A percentile compares a stretch with the other conserved stretches of the same genome.
phyloP scores from a whole-genome alignment of 2,888 invertebrate genomes.

The Ischnus inquisitorius region DNA sequence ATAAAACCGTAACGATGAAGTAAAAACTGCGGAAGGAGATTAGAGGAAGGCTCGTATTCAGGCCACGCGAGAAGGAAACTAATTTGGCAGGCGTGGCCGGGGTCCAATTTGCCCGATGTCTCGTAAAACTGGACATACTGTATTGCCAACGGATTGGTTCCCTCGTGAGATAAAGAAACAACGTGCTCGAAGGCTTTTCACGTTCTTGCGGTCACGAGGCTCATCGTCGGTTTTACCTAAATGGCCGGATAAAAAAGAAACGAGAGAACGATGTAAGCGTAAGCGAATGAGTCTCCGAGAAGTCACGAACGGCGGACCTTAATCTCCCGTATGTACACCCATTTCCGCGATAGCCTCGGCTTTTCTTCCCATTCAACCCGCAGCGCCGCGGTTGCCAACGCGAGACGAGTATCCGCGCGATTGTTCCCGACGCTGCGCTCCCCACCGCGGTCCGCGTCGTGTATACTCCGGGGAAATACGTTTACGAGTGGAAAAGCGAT shows the following conservation, averaged over 20 bases:
- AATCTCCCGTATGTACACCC: conserved; percentile 68
- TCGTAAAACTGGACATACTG: neutral
- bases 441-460: conserved; percentile 41
- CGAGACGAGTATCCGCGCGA: conserved; percentile 41
- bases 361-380: conserved; percentile 26
- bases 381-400: conserved; percentile 26
- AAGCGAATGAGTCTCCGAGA: conserved; percentile 54
- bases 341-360: conserved; percentile 30
- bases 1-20: neutral
- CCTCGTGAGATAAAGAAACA: conserved; percentile 13
- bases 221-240: conserved; percentile 50
- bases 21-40: conserved; percentile 5
- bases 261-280: neutral
- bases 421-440: conserved; percentile 51
- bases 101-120: neutral
- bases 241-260: conserved; percentile 37
- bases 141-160: neutral
- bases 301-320: conserved; percentile 68
- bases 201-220: conserved; percentile 39
- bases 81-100: neutral
- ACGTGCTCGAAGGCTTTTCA: conserved; percentile 33
- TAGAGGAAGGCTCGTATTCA: neutral
- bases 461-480: conserved; percentile 71
- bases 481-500: conserved; percentile 65
- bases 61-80: neutral